phyloP scores from a whole-genome alignment of 2,888 invertebrate species.

The Thysanoteuthis rhombus region DNA sequence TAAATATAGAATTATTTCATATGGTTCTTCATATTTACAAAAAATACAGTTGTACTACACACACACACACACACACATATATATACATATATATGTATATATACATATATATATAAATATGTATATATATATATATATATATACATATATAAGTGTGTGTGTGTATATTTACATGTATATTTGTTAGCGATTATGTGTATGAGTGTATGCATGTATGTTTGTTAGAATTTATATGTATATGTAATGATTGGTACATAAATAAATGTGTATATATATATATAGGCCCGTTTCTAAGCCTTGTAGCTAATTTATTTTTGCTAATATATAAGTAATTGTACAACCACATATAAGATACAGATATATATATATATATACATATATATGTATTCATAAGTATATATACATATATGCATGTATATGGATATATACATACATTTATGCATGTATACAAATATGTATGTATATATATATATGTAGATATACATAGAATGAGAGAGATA shows the following conservation, averaged over 20 bases:
- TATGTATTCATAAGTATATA: background rate
- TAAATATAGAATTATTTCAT: background rate
- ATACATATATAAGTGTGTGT: background rate
- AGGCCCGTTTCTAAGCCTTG: background rate
- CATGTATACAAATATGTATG: background rate
- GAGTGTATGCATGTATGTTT: constrained; percentile 29
- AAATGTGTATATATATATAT: constrained; percentile 14
- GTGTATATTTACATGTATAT: constrained; percentile 27
- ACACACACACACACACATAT: background rate
- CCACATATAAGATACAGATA: background rate
- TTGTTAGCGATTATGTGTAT: background rate
- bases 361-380: constrained; percentile 16
- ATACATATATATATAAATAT: background rate
- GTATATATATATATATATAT: background rate
- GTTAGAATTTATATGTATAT: constrained; percentile 32
- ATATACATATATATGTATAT: background rate
- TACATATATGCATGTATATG: constrained; percentile 17
- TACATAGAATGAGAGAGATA: background rate
- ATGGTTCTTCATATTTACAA: background rate
- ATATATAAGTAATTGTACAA: background rate
- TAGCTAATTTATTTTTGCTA: background rate
- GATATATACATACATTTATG: background rate
- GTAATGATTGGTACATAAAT: constrained; percentile 25
- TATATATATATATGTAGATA: background rate
- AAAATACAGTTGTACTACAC: background rate